These are phyloP conservation scores for Noctua pronuba DNA, from an alignment of 2,888 invertebrate genomes.

Conservation along the genomic window DNA sequence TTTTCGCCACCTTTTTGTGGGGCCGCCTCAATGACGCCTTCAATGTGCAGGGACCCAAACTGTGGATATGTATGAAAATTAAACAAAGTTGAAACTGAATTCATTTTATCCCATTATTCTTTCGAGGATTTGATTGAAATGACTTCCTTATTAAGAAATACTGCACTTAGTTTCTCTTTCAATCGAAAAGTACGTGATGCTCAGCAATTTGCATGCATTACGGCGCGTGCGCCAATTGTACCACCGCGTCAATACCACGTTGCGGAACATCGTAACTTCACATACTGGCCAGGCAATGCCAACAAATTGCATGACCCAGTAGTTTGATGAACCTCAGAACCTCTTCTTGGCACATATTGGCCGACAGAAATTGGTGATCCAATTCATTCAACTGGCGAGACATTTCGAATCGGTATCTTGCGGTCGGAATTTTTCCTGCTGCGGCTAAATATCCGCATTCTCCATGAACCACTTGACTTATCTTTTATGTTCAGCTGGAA, in stretches of 20 bases:
- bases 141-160: neutral
- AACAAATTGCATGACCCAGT: slow-evolving; percentile 22
- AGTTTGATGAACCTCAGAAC: neutral
- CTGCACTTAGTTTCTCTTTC: slow-evolving; percentile 30
- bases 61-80: neutral
- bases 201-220: slow-evolving; percentile 49
- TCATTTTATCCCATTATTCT: neutral
- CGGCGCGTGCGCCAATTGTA: slow-evolving; percentile 53
- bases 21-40: neutral
- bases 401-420: slow-evolving; percentile 6
- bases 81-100: neutral
- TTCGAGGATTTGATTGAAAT: neutral
- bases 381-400: slow-evolving; percentile 12
- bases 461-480: slow-evolving; percentile 4
- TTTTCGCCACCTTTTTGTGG: neutral
- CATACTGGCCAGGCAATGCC: slow-evolving; percentile 23
- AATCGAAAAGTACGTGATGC: slow-evolving; percentile 18
- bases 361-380: slow-evolving; percentile 19
- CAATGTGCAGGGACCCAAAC: neutral
- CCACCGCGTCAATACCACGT: slow-evolving; percentile 41
- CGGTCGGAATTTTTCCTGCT: neutral
- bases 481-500: neutral
- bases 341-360: neutral
- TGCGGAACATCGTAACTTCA: slow-evolving; percentile 42
- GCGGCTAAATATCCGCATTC: slow-evolving; percentile 3